phyloP scores from a whole-genome alignment of 64 coral and sea anemone species.

The Pachyseris speciosa region DNA sequence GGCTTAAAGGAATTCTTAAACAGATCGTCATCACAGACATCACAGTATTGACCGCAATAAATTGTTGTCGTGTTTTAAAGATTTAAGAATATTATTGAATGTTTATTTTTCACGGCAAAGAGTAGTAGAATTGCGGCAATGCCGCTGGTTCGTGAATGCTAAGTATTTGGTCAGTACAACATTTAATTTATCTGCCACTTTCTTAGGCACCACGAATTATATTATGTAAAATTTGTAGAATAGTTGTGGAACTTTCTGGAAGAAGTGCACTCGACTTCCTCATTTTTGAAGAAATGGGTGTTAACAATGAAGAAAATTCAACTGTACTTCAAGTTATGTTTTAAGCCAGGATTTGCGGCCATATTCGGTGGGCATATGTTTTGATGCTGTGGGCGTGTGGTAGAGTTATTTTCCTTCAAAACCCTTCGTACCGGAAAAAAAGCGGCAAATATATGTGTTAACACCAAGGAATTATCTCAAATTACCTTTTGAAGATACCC shows the following conservation, averaged over 20 bases:
- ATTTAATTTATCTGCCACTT: background rate
- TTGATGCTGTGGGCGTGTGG: background rate
- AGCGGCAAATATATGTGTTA: background rate
- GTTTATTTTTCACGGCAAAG: background rate
- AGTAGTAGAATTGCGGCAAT: background rate
- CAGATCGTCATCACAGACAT: background rate
- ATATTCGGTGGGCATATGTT: background rate
- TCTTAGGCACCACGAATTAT: too few species aligned
- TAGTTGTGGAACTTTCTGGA: too few species aligned
- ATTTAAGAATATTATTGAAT: background rate
- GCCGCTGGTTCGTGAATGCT: background rate
- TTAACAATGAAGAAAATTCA: background rate
- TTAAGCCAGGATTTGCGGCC: background rate
- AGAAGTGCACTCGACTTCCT: too few species aligned
- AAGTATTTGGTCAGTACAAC: background rate
- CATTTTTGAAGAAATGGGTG: background rate
- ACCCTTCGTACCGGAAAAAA: background rate
- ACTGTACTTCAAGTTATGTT: background rate
- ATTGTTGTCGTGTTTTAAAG: background rate
- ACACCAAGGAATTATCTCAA: background rate
- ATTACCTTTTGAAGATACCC: background rate
- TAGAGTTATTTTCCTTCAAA: background rate
- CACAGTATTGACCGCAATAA: background rate
- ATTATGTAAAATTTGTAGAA: too few species aligned
- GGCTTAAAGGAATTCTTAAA: background rate